Base-by-base conservation (phyloP, 2,888 invertebrate genomes). In the Glyphotaelius pellucidus region DNA sequence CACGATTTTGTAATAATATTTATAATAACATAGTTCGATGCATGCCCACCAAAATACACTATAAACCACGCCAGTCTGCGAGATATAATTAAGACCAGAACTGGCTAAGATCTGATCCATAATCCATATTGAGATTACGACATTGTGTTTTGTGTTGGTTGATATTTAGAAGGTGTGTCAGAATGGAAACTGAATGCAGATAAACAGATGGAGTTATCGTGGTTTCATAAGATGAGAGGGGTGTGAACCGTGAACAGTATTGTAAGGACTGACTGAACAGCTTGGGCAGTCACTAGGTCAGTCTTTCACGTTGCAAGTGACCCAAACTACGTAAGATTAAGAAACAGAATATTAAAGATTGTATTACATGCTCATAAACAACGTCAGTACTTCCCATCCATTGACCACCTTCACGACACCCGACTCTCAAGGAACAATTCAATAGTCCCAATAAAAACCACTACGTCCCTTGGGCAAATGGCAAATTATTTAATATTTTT, bases 1-100 rank as follows among this genome's bases (percentile, higher is more conserved):
- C 90, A 90, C 90, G 81, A 81, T 90, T 81, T 90, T 90, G 90
- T 90, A 83, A 90, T 47, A 67, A 67, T 67, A 67, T 67, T 67
- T 25, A 67, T 67, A 67, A 67, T 67, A 67, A 67, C 19, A 52
- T 15, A 31, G 47, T n/a, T 30, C 86, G 30, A 86, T 86, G 86
- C 47, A 86, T 86, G 86, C 86, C 86, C n/a, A 86, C 47, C 38
- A 19, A 38, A 86, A 86, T 38, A 38, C 38, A 25, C 67, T 67
- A 25, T 67, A 67, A 67, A 42, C 38, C 47, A 35, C 86, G 86
- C 30, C 47, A 30, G 38, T 38, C 86, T 30, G 15, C 30, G 15
- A 83, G 83, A 38, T 83, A 19, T 35, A 35, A 42, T 86, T 86
- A 86, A 86, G 38, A 30, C 85, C 47, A 15, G 30, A 42, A 15